Percentiles rank a stretch among this genome's conserved stretches.
phyloP scores from a whole-genome alignment of 92 coral and sea anemone species.

The Phenganax subtilis region DNA sequence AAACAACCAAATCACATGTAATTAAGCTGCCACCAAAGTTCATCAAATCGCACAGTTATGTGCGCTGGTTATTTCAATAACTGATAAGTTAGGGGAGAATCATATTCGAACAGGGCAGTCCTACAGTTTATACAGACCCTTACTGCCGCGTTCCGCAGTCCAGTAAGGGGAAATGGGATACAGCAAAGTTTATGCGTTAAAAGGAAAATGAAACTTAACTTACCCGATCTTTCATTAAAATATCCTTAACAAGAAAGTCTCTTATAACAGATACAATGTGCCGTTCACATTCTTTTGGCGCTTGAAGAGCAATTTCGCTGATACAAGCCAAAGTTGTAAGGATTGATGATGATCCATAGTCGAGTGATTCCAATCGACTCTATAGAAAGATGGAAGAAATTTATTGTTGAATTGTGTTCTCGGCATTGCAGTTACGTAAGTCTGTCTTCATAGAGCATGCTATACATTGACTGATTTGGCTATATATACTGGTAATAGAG shows the following conservation, averaged over 20 bases:
- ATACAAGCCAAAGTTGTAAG: constrained; percentile 67
- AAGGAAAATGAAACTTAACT: constrained; percentile 14
- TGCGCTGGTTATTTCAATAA: too few species aligned
- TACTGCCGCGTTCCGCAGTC: background rate
- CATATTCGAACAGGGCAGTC: too few species aligned
- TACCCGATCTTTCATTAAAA: constrained; percentile 88
- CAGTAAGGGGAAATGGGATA: background rate
- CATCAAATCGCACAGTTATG: too few species aligned
- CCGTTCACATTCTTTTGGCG: constrained; percentile 74
- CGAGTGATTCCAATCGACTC: constrained; percentile 66
- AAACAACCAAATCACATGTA: background rate
- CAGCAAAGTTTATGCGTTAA: too few species aligned
- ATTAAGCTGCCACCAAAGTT: too few species aligned
- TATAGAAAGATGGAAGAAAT: constrained; percentile 24
- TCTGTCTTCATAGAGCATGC: background rate
- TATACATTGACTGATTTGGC: too few species aligned
- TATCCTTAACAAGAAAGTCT: constrained; percentile 85
- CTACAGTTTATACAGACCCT: background rate
- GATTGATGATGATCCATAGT: constrained; percentile 65
- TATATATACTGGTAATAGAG: too few species aligned
- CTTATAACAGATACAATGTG: constrained; percentile 63
- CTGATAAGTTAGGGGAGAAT: too few species aligned
- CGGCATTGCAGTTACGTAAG: background rate
- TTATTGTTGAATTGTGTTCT: background rate
- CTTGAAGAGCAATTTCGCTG: constrained; percentile 71